These are phyloP conservation scores for Ricordea florida DNA, from an alignment of 92 coral and sea anemone species.

Conservation along the genomic window DNA sequence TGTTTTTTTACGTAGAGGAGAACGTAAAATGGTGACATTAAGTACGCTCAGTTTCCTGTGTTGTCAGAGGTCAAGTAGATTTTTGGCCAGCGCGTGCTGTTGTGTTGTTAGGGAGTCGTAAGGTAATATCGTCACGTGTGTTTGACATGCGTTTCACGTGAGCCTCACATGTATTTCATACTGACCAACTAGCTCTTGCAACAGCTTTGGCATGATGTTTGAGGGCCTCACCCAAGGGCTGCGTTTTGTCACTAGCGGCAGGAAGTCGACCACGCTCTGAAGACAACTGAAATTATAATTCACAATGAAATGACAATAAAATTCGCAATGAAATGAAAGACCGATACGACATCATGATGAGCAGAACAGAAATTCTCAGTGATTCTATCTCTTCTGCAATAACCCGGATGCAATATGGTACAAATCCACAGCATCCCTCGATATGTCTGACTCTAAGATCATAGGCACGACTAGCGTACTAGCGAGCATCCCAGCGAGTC, in stretches of 20 bases:
- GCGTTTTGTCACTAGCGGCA: constrained; percentile 50
- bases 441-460: constrained; percentile 29
- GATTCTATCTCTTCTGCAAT: constrained; percentile 28
- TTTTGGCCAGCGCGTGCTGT: too few relatives aligned
- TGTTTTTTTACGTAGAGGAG: too few relatives aligned
- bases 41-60: too few relatives aligned
- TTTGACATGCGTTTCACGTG: too few relatives aligned
- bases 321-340: neutral
- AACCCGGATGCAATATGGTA: constrained; percentile 37
- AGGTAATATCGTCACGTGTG: too few relatives aligned
- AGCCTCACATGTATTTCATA: too few relatives aligned
- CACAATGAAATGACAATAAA: neutral
- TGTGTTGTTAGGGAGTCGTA: too few relatives aligned
- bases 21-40: too few relatives aligned
- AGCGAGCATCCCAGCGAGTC: constrained; percentile 33
- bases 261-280: constrained; percentile 62
- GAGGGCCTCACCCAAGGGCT: constrained; percentile 38
- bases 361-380: neutral
- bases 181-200: neutral
- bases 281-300: constrained; percentile 37
- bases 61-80: too few relatives aligned
- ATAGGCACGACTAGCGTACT: constrained; percentile 36
- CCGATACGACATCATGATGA: too few relatives aligned
- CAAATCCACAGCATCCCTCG: constrained; percentile 50
- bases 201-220: neutral